Conservation (phyloP, 2,888 invertebrate genomes). For the Drosophila robusta region DNA sequence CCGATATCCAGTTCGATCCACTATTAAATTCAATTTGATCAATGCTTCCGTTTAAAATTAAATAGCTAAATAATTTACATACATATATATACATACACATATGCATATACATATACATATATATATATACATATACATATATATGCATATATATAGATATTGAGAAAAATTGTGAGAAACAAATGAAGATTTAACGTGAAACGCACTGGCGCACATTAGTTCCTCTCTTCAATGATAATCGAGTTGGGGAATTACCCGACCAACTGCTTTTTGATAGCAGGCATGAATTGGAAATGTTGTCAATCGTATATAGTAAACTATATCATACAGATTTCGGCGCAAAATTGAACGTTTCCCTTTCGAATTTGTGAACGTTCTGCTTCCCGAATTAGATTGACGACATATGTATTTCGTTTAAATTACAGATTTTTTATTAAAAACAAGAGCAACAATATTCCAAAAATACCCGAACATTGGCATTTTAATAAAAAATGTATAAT, state of each 20-base stretch:
- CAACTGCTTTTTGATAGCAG: neutral
- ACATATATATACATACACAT: neutral
- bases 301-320: constrained; percentile 18
- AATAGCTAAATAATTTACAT: constrained; percentile 10
- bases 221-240: neutral
- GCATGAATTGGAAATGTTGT: constrained; percentile 28
- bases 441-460: neutral
- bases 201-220: neutral
- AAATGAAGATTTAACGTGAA: neutral
- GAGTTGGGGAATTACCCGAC: neutral
- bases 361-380: constrained; percentile 16
- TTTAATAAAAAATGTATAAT: constrained; percentile 70
- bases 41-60: constrained; percentile 51
- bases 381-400: constrained; percentile 12
- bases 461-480: neutral
- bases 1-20: neutral
- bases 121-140: too few species aligned
- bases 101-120: too few species aligned
- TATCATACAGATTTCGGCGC: constrained; percentile 13
- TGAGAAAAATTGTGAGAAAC: neutral
- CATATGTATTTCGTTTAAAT: constrained; percentile 58
- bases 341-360: constrained; percentile 31
- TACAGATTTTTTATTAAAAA: constrained; percentile 61
- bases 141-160: too few species aligned
- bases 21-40: constrained; percentile 22